Evolutionary conservation across 2,888 invertebrate genomes (phyloP), one percentile per base, ranked within the genome.

Genomic region (Odontomyia ornata): DNA sequence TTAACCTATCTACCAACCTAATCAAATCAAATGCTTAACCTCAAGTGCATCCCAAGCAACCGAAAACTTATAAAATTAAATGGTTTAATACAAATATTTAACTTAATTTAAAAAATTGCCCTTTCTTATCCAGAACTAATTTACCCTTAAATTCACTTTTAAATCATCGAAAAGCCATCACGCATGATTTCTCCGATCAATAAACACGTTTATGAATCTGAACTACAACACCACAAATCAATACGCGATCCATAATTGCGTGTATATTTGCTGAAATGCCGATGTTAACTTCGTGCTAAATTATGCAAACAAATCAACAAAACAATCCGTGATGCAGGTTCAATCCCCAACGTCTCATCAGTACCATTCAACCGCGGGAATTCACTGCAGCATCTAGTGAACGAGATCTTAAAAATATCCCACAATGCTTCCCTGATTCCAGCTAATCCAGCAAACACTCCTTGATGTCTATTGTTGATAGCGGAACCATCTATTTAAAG

Each of bases 401-500:
- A 15, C 52, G 18, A 9, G 36, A 36, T 36, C 52, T 2, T 4
- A 15, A 52, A 52, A 52, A n/a, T 52, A n/a, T 13, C n/a, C 15
- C 52, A n/a, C 18, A 18, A 52, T 52, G 52, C 52, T 52, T 52
- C 18, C 52, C n/a, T 2, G 52, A 52, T 52, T 52, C 52, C 52
- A 36, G 15, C 52, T 52, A 52, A 52, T 4, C 18, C 52, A 13
- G 43, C 7, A 13, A 9, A 18, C 18, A 18, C 52, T 52, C 52
- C 52, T 52, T 52, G 52, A 52, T 52, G 52, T 52, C n/a, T 18
- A 52, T 52, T 52, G 52, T 52, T 52, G 52, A 52, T 52, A 52
- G 52, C 52, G 52, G 52, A 52, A 52, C 52, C 18, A 52, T 52
- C 52, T 52, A 52, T 62, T 62, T 62, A 62, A 62, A 62, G 62